Evolutionary conservation across 2,797 vertebrate genomes (phyloP).

Genomic region (Takifugu rubripes): DNA sequence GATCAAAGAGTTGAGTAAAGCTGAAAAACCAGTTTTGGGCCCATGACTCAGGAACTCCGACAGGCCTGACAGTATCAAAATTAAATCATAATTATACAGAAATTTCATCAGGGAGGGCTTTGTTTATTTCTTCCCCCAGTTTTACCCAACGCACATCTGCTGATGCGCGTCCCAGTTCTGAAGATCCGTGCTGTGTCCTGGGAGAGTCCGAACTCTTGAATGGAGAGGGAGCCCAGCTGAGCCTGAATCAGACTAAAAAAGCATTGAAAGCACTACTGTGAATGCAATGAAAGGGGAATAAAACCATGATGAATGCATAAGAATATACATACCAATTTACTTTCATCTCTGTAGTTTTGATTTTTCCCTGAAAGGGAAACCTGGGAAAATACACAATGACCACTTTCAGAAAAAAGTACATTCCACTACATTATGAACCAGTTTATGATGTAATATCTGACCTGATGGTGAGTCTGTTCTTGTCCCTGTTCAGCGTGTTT

Average conservation of each 20-base stretch:
- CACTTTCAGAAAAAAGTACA: background rate
- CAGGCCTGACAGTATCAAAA: slow-evolving; percentile 77
- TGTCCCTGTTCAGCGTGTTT: slow-evolving; percentile 91
- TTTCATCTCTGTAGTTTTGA: slow-evolving; percentile 98
- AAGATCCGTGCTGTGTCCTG: slow-evolving; percentile 95
- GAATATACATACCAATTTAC: slow-evolving; percentile 86
- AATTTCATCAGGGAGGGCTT: background rate
- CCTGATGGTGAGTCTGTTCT: slow-evolving; percentile 90
- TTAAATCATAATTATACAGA: slow-evolving; percentile 5
- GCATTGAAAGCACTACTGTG: background rate
- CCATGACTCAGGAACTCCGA: slow-evolving; percentile 85
- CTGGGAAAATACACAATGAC: slow-evolving; percentile 59
- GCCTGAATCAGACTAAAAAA: slow-evolving; percentile 91
- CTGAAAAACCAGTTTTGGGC: slow-evolving; percentile 78
- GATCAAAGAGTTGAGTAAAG: slow-evolving; percentile 85
- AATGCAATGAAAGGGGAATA: background rate
- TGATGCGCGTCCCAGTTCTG: slow-evolving; percentile 87
- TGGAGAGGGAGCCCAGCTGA: slow-evolving; percentile 88
- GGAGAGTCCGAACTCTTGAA: slow-evolving; percentile 93
- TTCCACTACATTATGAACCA: background rate
- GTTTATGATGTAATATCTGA: slow-evolving; percentile 45
- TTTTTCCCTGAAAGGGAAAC: slow-evolving; percentile 93
- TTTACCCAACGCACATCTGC: slow-evolving; percentile 81
- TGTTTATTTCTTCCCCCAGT: background rate
- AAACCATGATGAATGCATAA: background rate